Conservation (phyloP, 2,113 vertebrate genomes). For the Chlamydotis undulata region DNA sequence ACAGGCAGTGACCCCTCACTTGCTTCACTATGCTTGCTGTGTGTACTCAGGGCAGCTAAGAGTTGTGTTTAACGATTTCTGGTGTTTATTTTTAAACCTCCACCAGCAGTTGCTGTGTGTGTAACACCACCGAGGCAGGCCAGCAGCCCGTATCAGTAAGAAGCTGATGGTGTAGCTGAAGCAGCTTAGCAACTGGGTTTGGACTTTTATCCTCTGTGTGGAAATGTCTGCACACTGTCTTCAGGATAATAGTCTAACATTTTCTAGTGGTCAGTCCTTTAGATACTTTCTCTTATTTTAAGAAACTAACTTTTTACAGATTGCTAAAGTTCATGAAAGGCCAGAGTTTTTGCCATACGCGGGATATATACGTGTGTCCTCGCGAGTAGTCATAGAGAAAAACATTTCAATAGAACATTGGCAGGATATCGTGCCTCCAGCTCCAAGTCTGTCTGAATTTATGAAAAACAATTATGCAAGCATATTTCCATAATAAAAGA, state of each 20-base stretch:
- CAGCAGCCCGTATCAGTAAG: not conserved
- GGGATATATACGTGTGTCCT: conserved; percentile 69
- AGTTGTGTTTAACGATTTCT: not conserved
- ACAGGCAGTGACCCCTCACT: not conserved
- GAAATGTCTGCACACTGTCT: not conserved
- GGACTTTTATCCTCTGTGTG: not conserved
- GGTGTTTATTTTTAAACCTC: not conserved
- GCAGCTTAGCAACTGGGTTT: not conserved
- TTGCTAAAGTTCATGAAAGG: conserved; percentile 36
- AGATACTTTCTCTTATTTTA: not conserved
- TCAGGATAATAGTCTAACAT: not conserved
- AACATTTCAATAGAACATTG: conserved; percentile 72
- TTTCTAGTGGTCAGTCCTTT: not conserved
- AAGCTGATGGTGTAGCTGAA: not conserved
- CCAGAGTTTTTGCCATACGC: not conserved
- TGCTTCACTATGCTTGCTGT: not conserved
- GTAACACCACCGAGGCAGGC: not conserved
- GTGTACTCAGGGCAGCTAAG: not conserved
- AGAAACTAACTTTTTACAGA: conserved; percentile 27
- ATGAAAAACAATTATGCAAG: conserved; percentile 74
- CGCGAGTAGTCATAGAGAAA: conserved; percentile 64
- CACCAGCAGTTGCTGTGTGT: not conserved
- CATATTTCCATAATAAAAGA: conserved; percentile 65
- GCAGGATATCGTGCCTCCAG: conserved; percentile 52
- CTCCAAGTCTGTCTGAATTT: conserved; percentile 70